Conservation (phyloP, 2,113 vertebrate genomes). For the Neodon shergylaensis region DNA sequence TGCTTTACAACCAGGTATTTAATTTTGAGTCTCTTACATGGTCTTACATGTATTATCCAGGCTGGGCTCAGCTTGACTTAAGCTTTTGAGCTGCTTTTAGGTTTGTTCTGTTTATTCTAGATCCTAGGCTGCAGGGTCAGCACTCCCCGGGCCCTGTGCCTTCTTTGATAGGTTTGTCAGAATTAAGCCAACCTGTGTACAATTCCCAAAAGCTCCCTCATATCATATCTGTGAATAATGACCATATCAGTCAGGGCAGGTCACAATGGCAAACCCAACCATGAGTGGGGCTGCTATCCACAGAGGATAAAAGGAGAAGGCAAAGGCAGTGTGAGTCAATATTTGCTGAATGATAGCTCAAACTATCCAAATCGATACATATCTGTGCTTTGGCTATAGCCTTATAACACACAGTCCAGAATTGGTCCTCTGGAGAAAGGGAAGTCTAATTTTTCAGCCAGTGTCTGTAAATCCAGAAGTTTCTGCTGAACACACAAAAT, state of each 20-base stretch:
- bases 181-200: neutral
- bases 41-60: neutral
- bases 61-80: neutral
- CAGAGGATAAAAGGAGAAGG: neutral
- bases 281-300: rapidly evolving
- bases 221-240: neutral
- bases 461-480: neutral
- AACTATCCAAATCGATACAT: neutral
- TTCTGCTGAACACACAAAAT: neutral
- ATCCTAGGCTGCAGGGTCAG: neutral
- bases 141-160: neutral
- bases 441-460: neutral
- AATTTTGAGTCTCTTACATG: neutral
- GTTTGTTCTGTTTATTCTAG: neutral
- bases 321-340: neutral
- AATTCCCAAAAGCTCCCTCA: neutral
- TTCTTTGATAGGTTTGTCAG: neutral
- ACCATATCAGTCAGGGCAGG: neutral
- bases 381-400: neutral
- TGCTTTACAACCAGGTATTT: neutral
- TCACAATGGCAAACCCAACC: neutral
- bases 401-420: too few relatives aligned
- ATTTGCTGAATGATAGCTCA: neutral
- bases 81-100: neutral
- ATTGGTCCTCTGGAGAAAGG: neutral